These are phyloP conservation scores for Drosophila pseudoananassae DNA, from an alignment of 1,140 invertebrate genomes.

Conservation along the genomic window DNA sequence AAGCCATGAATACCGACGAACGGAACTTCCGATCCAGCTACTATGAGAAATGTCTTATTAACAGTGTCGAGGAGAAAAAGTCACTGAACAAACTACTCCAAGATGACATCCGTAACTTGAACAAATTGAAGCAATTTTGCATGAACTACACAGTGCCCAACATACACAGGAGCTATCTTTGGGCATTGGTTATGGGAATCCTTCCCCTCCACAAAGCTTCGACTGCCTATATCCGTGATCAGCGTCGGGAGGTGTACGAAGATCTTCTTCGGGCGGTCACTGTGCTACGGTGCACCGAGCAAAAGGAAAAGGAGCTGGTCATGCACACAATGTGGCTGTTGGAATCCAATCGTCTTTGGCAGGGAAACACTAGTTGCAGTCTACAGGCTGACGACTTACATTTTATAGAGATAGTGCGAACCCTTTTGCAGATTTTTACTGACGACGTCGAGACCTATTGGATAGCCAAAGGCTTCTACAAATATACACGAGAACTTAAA, in stretches of 20 bases:
- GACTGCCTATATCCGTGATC: constrained; percentile 89
- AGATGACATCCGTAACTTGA: constrained; percentile 92
- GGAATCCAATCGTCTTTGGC: constrained; percentile 88
- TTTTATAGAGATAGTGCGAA: constrained; percentile 88
- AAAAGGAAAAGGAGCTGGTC: constrained; percentile 85
- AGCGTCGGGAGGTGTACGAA: constrained; percentile 89
- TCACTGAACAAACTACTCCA: constrained; percentile 95
- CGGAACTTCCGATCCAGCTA: constrained; percentile 96
- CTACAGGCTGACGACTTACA: constrained; percentile 85
- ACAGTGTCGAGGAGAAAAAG: constrained; percentile 95
- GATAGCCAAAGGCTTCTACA: constrained; percentile 90
- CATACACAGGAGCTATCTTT: constrained; percentile 91
- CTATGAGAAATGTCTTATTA: constrained; percentile 92
- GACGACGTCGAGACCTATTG: constrained; percentile 91
- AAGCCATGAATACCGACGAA: constrained; percentile 87
- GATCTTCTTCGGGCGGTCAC: constrained; percentile 90
- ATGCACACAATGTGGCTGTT: constrained; percentile 92
- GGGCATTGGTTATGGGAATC: constrained; percentile 92
- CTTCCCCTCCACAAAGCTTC: constrained; percentile 89
- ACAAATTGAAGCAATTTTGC: constrained; percentile 93
- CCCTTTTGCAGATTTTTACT: constrained; percentile 88
- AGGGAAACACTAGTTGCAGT: constrained; percentile 85
- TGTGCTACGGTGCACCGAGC: constrained; percentile 86
- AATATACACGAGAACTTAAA: constrained; percentile 87
- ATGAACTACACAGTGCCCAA: constrained; percentile 93